These are phyloP conservation scores for Seira musarum DNA, from an alignment of 2,888 invertebrate genomes.

Conservation along the genomic window DNA sequence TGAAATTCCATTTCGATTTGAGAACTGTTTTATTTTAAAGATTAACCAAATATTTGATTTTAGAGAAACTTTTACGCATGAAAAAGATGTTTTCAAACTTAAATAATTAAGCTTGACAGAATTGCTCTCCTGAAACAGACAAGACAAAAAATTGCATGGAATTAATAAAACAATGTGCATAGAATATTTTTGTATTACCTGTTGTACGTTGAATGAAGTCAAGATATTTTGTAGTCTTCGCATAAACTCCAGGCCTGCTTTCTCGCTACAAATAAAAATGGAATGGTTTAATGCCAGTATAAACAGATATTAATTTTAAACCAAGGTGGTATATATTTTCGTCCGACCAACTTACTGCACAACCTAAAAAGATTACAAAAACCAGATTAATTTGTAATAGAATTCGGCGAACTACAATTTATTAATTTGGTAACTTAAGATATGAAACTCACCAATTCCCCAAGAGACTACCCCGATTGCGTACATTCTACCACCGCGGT, in stretches of 20 bases:
- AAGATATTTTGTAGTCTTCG: conserved; percentile 38
- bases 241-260: conserved; percentile 50
- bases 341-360: conserved; percentile 28
- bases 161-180: not conserved
- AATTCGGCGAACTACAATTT: not conserved
- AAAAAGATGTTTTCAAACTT: not conserved
- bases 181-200: conserved; percentile 5
- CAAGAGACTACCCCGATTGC: conserved; percentile 64
- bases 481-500: conserved; percentile 48
- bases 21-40: too few species aligned
- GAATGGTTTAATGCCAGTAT: not conserved
- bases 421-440: too few species aligned
- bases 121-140: conserved; percentile 14
- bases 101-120: conserved; percentile 21
- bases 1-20: too few species aligned
- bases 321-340: not conserved
- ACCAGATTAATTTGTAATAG: not conserved
- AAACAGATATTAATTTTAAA: not conserved
- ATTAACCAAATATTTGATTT: too few species aligned
- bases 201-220: conserved; percentile 35
- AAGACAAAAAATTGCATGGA: not conserved
- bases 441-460: conserved; percentile 19
- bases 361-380: conserved; percentile 7
- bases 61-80: too few species aligned
- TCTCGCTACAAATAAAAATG: not conserved